Percentiles rank a stretch among this genome's conserved stretches.
phyloP scores from a whole-genome alignment of 2,113 vertebrate genomes.

The Brachionichthys hirsutus region DNA sequence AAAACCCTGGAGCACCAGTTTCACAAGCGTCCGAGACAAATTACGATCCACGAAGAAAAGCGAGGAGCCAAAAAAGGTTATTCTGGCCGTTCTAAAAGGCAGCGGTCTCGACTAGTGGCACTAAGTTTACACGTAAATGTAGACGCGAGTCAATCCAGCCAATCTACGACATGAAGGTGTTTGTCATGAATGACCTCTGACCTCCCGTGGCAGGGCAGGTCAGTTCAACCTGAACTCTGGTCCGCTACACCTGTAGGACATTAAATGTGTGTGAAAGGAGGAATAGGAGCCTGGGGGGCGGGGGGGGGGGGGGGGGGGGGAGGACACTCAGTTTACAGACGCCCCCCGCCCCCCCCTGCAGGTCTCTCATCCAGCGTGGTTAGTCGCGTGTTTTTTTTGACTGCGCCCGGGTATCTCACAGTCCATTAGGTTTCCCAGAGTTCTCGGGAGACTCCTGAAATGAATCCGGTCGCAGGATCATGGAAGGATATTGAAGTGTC shows the following conservation, averaged over 20 bases:
- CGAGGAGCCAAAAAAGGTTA: slow-evolving; percentile 31
- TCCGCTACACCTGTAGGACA: slow-evolving; percentile 64
- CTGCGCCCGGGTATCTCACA: slow-evolving; percentile 54
- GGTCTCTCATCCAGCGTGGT: slow-evolving; percentile 51
- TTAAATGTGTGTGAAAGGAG: slow-evolving; percentile 31
- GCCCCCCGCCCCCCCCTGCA: slow-evolving; percentile 34
- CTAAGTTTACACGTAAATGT: slow-evolving; percentile 50
- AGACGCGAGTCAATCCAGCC: slow-evolving; percentile 55
- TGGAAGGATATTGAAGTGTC: slow-evolving; percentile 78
- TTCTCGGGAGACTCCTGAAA: slow-evolving; percentile 81
- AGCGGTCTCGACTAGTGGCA: slow-evolving; percentile 61
- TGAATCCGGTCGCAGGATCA: slow-evolving; percentile 73
- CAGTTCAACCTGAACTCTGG: slow-evolving; percentile 52
- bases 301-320: slow-evolving; percentile 41
- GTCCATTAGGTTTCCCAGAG: slow-evolving; percentile 78
- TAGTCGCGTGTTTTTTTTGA: slow-evolving; percentile 23
- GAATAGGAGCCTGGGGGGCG: slow-evolving; percentile 34
- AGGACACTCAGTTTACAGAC: slow-evolving; percentile 27
- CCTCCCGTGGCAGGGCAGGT: slow-evolving; percentile 32
- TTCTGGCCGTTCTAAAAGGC: slow-evolving; percentile 56
- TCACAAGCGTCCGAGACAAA: slow-evolving; percentile 32
- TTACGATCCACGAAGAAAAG: slow-evolving; percentile 28
- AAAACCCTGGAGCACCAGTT: slow-evolving; percentile 57
- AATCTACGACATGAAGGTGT: slow-evolving; percentile 46
- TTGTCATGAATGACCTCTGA: slow-evolving; percentile 50